phyloP scores from a whole-genome alignment of 2,113 vertebrate species.

The Sceloporus tristichus region DNA sequence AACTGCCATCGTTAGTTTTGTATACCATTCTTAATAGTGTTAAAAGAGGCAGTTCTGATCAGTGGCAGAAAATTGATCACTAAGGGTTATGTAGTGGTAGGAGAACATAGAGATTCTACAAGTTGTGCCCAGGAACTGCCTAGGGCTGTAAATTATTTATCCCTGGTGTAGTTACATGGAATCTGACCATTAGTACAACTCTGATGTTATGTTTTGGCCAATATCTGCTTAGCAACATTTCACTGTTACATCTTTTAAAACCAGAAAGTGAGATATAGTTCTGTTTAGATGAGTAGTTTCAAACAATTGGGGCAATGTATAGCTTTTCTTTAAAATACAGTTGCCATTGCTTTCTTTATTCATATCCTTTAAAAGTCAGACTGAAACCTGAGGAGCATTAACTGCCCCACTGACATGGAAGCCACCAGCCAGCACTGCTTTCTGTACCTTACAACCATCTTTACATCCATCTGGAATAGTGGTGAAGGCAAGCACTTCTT shows the following conservation, averaged over 20 bases:
- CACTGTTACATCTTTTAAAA: background rate
- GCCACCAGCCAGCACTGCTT: too few relatives aligned
- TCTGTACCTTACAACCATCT: too few relatives aligned
- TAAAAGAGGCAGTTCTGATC: too few relatives aligned
- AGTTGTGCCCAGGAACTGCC: too few relatives aligned
- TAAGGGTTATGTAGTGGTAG: too few relatives aligned
- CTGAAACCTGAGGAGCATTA: too few relatives aligned
- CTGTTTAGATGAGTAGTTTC: background rate
- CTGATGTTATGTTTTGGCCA: background rate
- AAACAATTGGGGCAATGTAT: background rate
- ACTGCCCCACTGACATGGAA: too few relatives aligned
- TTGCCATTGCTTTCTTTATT: background rate
- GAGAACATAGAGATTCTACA: too few relatives aligned
- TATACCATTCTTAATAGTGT: background rate
- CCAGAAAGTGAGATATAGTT: background rate
- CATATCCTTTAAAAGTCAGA: too few relatives aligned
- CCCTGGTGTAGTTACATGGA: background rate
- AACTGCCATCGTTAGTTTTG: background rate
- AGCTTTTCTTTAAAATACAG: background rate
- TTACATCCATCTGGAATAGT: too few relatives aligned
- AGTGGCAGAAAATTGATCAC: too few relatives aligned
- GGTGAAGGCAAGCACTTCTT: background rate
- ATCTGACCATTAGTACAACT: background rate
- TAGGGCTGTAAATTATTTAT: too few relatives aligned
- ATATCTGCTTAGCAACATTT: background rate